These are phyloP conservation scores for Pyrocoelia pectoralis DNA, from an alignment of 2,888 invertebrate species.

Conservation along the genomic window DNA sequence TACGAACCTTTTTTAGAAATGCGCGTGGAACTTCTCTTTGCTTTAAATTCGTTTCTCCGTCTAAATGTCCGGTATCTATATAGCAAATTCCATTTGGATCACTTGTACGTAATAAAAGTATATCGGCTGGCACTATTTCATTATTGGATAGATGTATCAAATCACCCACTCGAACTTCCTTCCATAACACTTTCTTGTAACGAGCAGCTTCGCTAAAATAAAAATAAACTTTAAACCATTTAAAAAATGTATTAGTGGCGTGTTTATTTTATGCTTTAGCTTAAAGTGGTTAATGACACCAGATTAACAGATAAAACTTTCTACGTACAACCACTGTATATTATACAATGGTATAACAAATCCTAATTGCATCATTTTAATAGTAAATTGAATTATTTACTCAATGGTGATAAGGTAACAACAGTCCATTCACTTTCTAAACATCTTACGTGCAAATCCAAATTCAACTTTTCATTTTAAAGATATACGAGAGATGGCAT, in stretches of 20 bases:
- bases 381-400: no score
- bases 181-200: constrained; percentile 88
- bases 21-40: constrained; percentile 86
- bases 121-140: constrained; percentile 96
- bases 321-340: no score
- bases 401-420: no score
- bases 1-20: constrained; percentile 72
- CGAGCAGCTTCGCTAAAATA: constrained; percentile 77
- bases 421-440: no score
- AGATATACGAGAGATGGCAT: no score
- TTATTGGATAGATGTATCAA: constrained; percentile 95
- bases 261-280: no score
- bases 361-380: no score
- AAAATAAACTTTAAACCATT: neutral
- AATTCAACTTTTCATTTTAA: no score
- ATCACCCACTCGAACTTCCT: constrained; percentile 91
- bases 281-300: no score
- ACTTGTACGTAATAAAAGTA: constrained; percentile 87
- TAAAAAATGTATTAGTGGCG: neutral
- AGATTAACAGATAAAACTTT: no score
- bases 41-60: constrained; percentile 96
- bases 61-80: constrained; percentile 95
- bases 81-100: constrained; percentile 90
- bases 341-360: no score
- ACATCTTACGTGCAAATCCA: no score